phyloP scores from a whole-genome alignment of 1,140 invertebrate genomes.

The Drosophila arawakana region DNA sequence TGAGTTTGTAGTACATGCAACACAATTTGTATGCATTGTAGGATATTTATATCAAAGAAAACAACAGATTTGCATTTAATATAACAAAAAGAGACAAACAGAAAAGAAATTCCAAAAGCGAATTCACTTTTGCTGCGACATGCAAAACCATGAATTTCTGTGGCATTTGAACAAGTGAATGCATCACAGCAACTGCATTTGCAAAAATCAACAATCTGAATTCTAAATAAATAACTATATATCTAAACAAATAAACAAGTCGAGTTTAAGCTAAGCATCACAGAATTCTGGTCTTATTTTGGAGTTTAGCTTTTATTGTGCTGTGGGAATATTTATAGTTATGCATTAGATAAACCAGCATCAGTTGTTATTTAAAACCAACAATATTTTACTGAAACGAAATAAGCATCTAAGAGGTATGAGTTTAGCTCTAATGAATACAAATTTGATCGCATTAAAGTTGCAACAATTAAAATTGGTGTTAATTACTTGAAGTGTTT shows the following conservation, averaged over 20 bases:
- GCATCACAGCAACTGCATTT: conserved; percentile 10
- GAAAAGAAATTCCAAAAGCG: conserved; percentile 17
- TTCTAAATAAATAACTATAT: conserved; percentile 15
- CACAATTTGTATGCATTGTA: neutral
- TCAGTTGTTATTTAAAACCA: too few relatives aligned
- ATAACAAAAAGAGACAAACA: conserved; percentile 14
- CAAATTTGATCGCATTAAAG: too few relatives aligned
- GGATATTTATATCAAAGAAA: conserved; percentile 8
- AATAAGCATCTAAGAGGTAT: too few relatives aligned
- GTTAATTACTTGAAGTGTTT: too few relatives aligned
- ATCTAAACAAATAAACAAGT: conserved; percentile 19
- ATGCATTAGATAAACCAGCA: too few relatives aligned
- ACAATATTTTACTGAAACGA: too few relatives aligned
- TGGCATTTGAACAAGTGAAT: conserved; percentile 13
- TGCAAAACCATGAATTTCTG: conserved; percentile 19
- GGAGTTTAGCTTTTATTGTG: too few relatives aligned
- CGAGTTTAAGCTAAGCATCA: neutral
- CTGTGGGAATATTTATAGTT: too few relatives aligned
- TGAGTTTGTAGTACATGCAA: neutral
- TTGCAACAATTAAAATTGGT: too few relatives aligned
- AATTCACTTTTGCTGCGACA: conserved; percentile 28
- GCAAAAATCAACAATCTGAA: conserved; percentile 15
- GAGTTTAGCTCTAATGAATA: too few relatives aligned
- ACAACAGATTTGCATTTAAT: conserved; percentile 70
- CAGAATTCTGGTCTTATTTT: neutral